phyloP scores from a whole-genome alignment of 1,140 invertebrate species.

The Drosophila busckii region DNA sequence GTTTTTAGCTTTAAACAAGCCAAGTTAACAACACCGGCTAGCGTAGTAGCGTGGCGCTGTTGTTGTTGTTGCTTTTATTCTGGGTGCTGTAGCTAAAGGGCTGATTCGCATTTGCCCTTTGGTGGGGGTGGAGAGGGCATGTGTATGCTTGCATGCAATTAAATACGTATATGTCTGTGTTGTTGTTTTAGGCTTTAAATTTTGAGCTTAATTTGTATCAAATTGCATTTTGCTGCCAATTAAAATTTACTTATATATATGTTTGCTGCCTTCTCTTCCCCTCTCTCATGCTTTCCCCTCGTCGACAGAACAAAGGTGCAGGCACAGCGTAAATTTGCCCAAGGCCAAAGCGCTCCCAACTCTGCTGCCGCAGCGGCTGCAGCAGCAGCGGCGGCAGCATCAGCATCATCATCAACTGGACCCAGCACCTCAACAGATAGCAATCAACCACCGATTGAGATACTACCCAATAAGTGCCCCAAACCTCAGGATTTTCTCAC shows the following conservation, averaged over 20 bases:
- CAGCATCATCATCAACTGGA: constrained; percentile 80
- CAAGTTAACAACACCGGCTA: constrained; percentile 16
- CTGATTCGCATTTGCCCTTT: constrained; percentile 46
- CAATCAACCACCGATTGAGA: constrained; percentile 80
- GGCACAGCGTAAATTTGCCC: constrained; percentile 94
- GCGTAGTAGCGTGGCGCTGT: constrained; percentile 56
- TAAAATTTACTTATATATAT: constrained; percentile 36
- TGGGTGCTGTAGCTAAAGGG: constrained; percentile 33
- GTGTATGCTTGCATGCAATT: constrained; percentile 18
- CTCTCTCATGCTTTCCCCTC: not conserved
- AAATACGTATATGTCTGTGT: constrained; percentile 28
- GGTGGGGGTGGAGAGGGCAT: constrained; percentile 29
- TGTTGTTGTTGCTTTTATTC: constrained; percentile 32
- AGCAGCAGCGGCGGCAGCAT: constrained; percentile 37
- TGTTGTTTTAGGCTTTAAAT: constrained; percentile 34
- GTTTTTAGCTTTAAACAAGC: constrained; percentile 15
- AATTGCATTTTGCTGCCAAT: constrained; percentile 40
- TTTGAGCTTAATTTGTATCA: constrained; percentile 41
- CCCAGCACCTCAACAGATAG: constrained; percentile 78
- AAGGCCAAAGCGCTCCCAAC: constrained; percentile 83
- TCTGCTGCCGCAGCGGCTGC: constrained; percentile 42
- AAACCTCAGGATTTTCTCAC: constrained; percentile 95
- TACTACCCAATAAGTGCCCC: constrained; percentile 85
- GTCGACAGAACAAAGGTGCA: constrained; percentile 87
- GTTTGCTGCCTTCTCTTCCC: not conserved